A percentile compares a stretch with the other conserved stretches of the same genome.
phyloP scores from a whole-genome alignment of 2,113 vertebrate species.

The Hyaena hyaena region DNA sequence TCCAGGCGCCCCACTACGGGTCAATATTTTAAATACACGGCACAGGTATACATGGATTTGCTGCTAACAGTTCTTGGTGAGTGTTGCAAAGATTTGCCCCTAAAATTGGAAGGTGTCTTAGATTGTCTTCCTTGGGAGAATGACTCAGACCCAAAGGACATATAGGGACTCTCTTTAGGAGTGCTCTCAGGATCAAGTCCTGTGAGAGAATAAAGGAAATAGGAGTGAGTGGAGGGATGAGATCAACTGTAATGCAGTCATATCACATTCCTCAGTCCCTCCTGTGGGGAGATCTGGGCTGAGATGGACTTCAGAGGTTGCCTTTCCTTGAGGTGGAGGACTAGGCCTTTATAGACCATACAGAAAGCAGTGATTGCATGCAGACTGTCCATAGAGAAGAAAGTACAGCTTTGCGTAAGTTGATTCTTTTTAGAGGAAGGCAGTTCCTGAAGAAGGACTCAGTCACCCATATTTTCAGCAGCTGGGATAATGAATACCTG shows the following conservation, averaged over 20 bases:
- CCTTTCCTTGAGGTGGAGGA: not conserved
- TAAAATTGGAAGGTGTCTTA: not conserved
- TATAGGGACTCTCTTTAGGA: too few relatives aligned
- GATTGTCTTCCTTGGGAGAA: not conserved
- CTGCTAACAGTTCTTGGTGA: not conserved
- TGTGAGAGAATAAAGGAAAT: not conserved
- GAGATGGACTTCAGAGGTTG: not conserved
- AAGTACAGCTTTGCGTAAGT: not conserved
- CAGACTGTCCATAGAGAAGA: not conserved
- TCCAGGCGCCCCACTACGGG: too few relatives aligned
- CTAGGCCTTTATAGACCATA: not conserved
- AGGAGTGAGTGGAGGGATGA: not conserved
- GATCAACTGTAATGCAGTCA: not conserved
- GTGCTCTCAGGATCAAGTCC: not conserved
- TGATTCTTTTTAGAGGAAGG: not conserved
- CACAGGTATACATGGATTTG: not conserved
- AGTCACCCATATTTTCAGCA: not conserved
- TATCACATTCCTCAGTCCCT: rapidly evolving
- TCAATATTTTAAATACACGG: not conserved
- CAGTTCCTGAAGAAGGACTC: not conserved
- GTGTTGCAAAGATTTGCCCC: not conserved
- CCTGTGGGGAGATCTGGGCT: not conserved
- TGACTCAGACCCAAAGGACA: not conserved
- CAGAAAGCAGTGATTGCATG: not conserved
- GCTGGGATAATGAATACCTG: not conserved